phyloP scores from a whole-genome alignment of 2,113 vertebrate genomes.

The Hiodon tergisus region DNA sequence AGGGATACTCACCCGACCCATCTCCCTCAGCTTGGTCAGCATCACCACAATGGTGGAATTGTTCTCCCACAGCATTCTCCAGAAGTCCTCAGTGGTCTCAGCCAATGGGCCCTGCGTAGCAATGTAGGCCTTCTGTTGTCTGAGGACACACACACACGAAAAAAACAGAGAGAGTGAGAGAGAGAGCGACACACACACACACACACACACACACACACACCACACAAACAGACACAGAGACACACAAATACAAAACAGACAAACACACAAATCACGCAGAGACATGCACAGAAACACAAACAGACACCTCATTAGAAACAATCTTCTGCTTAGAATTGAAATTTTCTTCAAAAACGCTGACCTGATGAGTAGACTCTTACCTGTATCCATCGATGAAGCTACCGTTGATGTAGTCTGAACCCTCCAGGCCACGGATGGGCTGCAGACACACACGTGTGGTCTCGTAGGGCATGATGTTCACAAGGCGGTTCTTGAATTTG shows the following conservation, averaged over 20 bases:
- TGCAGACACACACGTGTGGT: conserved; percentile 92
- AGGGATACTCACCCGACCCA: conserved; percentile 57
- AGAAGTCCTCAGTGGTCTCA: conserved; percentile 72
- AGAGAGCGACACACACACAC: conserved; percentile 14
- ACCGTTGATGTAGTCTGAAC: conserved; percentile 94
- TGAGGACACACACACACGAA: conserved; percentile 24
- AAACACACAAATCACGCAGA: neutral
- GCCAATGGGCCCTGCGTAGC: conserved; percentile 70
- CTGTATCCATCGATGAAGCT: conserved; percentile 97
- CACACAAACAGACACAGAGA: too few species aligned
- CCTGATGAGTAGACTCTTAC: conserved; percentile 42
- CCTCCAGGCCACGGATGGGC: conserved; percentile 94
- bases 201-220: conserved; percentile 27
- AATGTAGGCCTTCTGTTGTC: conserved; percentile 69
- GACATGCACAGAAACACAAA: too few species aligned
- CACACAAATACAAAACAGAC: too few species aligned
- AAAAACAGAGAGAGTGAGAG: too few species aligned
- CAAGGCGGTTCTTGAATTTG: conserved; percentile 98
- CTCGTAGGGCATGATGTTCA: conserved; percentile 99
- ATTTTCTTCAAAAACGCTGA: too few species aligned
- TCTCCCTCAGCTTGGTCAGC: conserved; percentile 70
- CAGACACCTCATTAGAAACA: too few species aligned
- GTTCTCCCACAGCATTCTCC: conserved; percentile 74
- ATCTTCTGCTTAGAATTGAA: too few species aligned
- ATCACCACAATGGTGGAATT: conserved; percentile 73